Evolutionary conservation across 2,113 vertebrate species (phyloP), one percentile per base, ranked within the genome.

Genomic region (Gila orcuttii): DNA sequence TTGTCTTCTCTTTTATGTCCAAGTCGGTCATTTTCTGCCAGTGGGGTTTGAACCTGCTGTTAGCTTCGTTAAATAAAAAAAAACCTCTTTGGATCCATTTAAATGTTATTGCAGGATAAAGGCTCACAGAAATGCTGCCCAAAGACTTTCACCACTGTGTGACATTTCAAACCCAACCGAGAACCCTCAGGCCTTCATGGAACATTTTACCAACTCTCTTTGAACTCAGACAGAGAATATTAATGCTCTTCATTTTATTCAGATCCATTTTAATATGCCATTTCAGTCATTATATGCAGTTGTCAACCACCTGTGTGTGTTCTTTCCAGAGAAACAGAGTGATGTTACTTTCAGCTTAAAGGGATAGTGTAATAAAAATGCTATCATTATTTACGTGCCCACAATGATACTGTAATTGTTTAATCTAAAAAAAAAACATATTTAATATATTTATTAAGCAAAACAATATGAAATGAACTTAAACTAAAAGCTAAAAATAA

Each of bases 201-300:
- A 87, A 78, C 52, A 50, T 80, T 86, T 82, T 74, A 79, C 87
- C 66, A 76, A 84, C 79, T 64, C 80, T 36, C 83, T 88, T 88
- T 88, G 89, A 88, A 88, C 84, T 82, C 81, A 19, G 25, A 55
- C 47, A 17, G 52, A 31, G 82, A 80, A 82, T 83, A 85, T 88
- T 69, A 83, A 85, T 80, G 74, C 45, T 31, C 42, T 80, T 80
- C 50, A 21, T 84, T 86, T 83, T 50, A 52, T 64, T 77, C 59
- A 21, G 73, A 82, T 82, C 52, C 62, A 82, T 10, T 82, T 47
- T 62, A 85, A 76, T 57, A 47, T 76, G 28, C 19, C 12, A 21
- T 80, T 73, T 2, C 21, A 10, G 36, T 47, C 50, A 47, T 57
- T 42, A 71, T 28, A 57, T 47, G 36, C 9, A 23, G 11, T 21